Evolutionary conservation across 37 sponge, comb jelly and placozoan species (phyloP), one percentile per base, ranked within the genome.

Genomic region (Agelas oroides): DNA sequence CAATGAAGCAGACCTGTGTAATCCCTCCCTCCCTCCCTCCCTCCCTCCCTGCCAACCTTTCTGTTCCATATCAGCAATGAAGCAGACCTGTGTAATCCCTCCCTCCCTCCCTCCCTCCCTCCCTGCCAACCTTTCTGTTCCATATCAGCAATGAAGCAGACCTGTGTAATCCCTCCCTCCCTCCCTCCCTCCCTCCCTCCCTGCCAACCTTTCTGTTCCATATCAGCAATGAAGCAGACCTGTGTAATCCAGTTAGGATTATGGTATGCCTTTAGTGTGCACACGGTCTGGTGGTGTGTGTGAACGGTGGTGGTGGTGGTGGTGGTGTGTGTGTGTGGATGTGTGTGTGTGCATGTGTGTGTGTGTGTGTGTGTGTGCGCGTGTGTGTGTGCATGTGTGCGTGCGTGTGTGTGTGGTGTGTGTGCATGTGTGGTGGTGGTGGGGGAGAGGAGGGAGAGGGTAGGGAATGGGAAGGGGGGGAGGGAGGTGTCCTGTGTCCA

Each of bases 241-340:
- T 83, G 83, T 0, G 81, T 70, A n/a, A 87, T 70, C 93, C 93
- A 92, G 81, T 92, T 85, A 18, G 93, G 93, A n/a, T 84, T 67
- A 57, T 85, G 86, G 31, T 58, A 57, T 11, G 76, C 59, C 74
- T 70, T 75, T 59, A 92, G 81, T 11, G 53, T 53, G 40, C 81
- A 89, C 32, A 86, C 57, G 0, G 37, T 38, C 85, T 86, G 56
- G 46, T 12, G 46, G 46, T 3, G 8, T 12, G 27, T 33, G 31
- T 28, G 34, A 68, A n/a, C n/a, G n/a, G n/a, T n/a, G n/a, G n/a
- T n/a, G n/a, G n/a, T n/a, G n/a, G n/a, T n/a, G n/a, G n/a, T n/a
- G n/a, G 19, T 8, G 30, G 35, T 27, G 28, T 14, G 28, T 28
- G 46, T n/a, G 80, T n/a, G 40, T 19, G 41, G n/a, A 70, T 5